Conservation (phyloP, 2,113 vertebrate genomes). For the Bubo blakistoni region DNA sequence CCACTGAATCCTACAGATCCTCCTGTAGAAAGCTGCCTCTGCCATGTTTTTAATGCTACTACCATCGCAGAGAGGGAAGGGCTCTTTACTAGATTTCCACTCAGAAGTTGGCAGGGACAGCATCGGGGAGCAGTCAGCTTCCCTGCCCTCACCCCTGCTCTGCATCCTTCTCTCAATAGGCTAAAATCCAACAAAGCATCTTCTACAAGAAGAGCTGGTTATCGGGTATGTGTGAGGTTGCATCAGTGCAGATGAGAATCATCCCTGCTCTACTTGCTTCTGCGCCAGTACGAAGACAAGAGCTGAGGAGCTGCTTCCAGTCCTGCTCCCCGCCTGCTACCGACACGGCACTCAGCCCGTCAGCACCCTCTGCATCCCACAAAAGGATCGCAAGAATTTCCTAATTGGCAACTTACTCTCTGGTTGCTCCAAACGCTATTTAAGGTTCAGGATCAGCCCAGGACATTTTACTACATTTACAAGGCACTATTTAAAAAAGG, state of each 20-base stretch:
- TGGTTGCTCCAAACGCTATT: neutral
- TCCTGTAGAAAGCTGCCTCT: neutral
- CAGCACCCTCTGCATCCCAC: neutral
- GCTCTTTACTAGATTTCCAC: neutral
- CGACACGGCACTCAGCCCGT: neutral
- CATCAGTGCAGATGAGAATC: neutral
- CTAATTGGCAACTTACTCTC: neutral
- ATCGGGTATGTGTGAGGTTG: neutral
- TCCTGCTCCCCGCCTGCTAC: neutral
- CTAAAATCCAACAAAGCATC: neutral
- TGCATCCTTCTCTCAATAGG: neutral
- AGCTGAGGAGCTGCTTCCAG: neutral
- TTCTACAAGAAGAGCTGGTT: neutral
- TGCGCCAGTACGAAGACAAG: neutral
- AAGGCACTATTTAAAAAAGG: neutral
- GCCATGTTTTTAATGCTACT: neutral
- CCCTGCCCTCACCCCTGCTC: neutral
- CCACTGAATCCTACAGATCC: neutral
- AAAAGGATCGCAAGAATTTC: neutral
- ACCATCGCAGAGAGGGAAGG: neutral
- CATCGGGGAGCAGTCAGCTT: neutral
- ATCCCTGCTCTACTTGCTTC: neutral
- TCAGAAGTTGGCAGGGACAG: neutral
- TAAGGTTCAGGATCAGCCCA: neutral
- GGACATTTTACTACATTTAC: neutral